These are phyloP conservation scores for Glareola pratincola DNA, from an alignment of 2,113 vertebrate species.

Conservation along the genomic window DNA sequence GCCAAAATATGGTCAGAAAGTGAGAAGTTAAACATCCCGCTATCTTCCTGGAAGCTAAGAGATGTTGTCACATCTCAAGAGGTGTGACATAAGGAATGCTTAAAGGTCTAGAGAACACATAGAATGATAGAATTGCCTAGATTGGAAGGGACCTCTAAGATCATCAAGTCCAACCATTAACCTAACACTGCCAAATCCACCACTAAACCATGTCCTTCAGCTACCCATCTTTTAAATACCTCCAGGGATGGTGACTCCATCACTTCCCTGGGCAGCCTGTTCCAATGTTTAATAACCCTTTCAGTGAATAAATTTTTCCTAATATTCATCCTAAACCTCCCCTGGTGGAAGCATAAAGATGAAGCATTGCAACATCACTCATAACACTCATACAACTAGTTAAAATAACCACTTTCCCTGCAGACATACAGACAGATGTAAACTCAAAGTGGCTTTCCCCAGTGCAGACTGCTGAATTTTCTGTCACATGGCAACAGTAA, in stretches of 20 bases:
- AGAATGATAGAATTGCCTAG: neutral
- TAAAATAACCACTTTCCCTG: accelerated
- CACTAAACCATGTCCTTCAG: neutral
- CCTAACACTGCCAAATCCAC: neutral
- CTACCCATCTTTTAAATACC: neutral
- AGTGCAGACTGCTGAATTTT: neutral
- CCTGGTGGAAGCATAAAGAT: neutral
- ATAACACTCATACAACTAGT: accelerated
- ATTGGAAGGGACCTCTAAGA: neutral
- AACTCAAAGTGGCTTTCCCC: neutral
- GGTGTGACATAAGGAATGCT: accelerated
- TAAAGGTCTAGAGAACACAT: accelerated
- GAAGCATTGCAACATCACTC: neutral
- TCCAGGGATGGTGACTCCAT: neutral
- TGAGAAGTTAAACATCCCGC: too few relatives aligned
- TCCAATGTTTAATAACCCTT: neutral
- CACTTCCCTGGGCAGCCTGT: neutral
- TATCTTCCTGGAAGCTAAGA: too few relatives aligned
- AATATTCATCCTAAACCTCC: neutral
- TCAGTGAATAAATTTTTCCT: neutral
- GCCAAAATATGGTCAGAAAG: neutral
- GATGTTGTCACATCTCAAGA: neutral
- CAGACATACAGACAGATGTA: neutral
- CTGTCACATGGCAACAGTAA: neutral
- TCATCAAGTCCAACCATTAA: neutral